Percentiles rank a stretch among this genome's conserved stretches.
phyloP scores from a whole-genome alignment of 2,888 invertebrate genomes.

The Hesperia comma region DNA sequence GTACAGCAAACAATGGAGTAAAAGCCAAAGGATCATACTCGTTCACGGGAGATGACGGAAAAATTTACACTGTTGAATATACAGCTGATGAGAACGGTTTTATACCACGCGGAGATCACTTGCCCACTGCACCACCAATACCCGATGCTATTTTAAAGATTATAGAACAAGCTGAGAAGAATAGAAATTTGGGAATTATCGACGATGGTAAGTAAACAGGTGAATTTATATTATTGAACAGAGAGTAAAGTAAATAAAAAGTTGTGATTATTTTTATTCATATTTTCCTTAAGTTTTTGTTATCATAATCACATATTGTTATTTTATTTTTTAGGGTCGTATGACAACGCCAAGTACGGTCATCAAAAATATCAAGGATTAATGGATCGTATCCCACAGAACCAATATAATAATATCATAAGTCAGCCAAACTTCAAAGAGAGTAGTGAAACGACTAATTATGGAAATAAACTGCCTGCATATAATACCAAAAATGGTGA shows the following conservation, averaged over 20 bases:
- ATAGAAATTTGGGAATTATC: constrained; percentile 60
- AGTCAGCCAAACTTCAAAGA: constrained; percentile 23
- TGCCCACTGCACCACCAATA: constrained; percentile 72
- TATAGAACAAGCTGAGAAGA: constrained; percentile 62
- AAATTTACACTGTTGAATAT: constrained; percentile 63
- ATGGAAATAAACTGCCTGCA: neutral
- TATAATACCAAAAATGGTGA: neutral
- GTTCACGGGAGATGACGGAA: constrained; percentile 73
- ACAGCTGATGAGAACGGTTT: constrained; percentile 76
- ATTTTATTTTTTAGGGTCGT: constrained; percentile 59
- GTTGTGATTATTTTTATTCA: too few species aligned
- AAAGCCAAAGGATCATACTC: constrained; percentile 69
- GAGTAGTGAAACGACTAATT: neutral
- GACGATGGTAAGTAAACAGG: constrained; percentile 64
- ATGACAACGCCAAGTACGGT: constrained; percentile 70
- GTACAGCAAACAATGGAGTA: constrained; percentile 61
- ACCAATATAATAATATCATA: constrained; percentile 4
- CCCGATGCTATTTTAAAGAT: constrained; percentile 67
- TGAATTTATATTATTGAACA: too few species aligned
- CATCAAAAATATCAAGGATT: constrained; percentile 56
- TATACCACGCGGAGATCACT: constrained; percentile 67
- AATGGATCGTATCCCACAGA: constrained; percentile 7
- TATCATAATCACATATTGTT: neutral
- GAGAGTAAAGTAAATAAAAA: too few species aligned
- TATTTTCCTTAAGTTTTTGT: too few species aligned